Evolutionary conservation across 2,797 vertebrate genomes (phyloP).

Genomic region (Anguilla marmorata): DNA sequence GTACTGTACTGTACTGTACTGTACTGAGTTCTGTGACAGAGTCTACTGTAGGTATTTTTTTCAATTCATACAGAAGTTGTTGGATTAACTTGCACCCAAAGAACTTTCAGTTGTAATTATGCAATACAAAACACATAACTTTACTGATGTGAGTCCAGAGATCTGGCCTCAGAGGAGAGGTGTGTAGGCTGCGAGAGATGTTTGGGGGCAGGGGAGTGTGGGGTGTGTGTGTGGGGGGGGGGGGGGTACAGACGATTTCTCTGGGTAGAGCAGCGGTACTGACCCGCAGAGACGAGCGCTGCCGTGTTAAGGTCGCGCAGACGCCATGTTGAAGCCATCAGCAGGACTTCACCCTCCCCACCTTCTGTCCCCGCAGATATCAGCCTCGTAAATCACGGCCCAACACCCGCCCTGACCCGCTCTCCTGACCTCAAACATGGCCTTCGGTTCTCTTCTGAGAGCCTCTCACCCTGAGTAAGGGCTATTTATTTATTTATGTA

Average conservation of each 20-base stretch:
- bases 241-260: background rate
- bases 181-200: conserved; percentile 45
- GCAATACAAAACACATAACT: background rate
- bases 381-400: conserved; percentile 57
- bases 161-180: conserved; percentile 14
- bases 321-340: conserved; percentile 39
- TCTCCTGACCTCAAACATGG: conserved; percentile 40
- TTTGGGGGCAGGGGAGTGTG: too few species aligned
- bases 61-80: background rate
- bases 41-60: background rate
- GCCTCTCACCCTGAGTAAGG: background rate
- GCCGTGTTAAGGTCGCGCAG: background rate
- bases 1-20: background rate
- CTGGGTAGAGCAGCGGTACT: conserved; percentile 37
- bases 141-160: background rate
- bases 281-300: conserved; percentile 46
- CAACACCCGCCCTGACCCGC: conserved; percentile 43
- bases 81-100: background rate
- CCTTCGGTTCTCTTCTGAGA: background rate
- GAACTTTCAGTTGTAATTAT: background rate
- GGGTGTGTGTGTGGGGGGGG: conserved; percentile 36
- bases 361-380: conserved; percentile 61
- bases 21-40: background rate
- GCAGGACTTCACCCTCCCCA: conserved; percentile 57
- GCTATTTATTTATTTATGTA: too few species aligned